Base-by-base conservation (phyloP, 2,888 invertebrate genomes). In the Gonocerus acuteangulatus region DNA sequence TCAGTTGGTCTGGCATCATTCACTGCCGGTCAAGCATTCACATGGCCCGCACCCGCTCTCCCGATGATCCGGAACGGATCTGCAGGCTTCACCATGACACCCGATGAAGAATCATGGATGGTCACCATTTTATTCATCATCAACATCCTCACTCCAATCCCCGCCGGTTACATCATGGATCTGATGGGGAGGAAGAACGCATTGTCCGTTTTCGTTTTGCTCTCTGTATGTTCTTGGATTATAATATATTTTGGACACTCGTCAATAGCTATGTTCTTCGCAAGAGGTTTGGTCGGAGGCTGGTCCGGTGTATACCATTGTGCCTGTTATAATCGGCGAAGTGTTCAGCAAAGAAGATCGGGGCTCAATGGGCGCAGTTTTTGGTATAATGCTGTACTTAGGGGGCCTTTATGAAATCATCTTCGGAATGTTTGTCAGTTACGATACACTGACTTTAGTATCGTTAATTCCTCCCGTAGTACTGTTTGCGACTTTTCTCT, bases 111-210 rank as follows among this genome's bases (percentile, higher is more conserved):
- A n/a, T 62, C 66, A 6, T 65, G 64, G 67, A 64, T 67, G 62
- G 63, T 66, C 13, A 62, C 67, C n/a, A 56, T 67, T 9, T 58
- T 67, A 48, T 68, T 68, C 61, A 52, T 66, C 15, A 68, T 68
- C 19, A 62, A 66, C 57, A 51, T 68, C 47, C 18, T 68, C 22
- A 67, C 66, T 22, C 68, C 69, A 6, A 63, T 69, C 22, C 69
- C 68, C 9, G 80, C 82, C 0, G 81, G 81, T 45, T 73, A 79
- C 52, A 71, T 81, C 23, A 79, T 79, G 67, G 81, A 83, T 69
- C 74, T 74, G 54, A 71, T 78, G 1, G 84, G 84, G 2, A 77
- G 83, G 0, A 79, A 79, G 36, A 74, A 73, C 4, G 78, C 81
- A 1, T 72, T 83, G 1, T 71, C 80, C 45, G 68, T 76, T 2